phyloP scores from a whole-genome alignment of 2,113 vertebrate species.

The Sphyrna mokarran region DNA sequence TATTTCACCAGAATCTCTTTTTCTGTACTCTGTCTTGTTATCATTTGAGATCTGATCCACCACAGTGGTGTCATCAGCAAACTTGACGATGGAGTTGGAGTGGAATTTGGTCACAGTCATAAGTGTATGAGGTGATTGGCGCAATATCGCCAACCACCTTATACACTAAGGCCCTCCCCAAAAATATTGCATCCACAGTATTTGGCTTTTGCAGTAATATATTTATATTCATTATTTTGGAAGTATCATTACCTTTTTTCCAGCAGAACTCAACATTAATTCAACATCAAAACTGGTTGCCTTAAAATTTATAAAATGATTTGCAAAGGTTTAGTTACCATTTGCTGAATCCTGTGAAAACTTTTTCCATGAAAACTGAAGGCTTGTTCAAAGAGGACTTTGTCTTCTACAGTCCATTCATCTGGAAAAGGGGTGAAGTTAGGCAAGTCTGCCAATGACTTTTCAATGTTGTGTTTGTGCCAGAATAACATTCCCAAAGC shows the following conservation, averaged over 20 bases:
- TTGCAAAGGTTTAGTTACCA: constrained; percentile 65
- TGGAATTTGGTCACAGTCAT: too few species aligned
- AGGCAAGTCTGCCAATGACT: constrained; percentile 91
- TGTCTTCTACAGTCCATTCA: constrained; percentile 98
- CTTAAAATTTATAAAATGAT: not conserved
- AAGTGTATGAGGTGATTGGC: too few species aligned
- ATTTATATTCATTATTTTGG: not conserved
- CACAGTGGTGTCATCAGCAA: too few species aligned
- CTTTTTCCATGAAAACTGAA: constrained; percentile 99
- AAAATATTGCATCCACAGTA: too few species aligned
- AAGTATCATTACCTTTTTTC: not conserved
- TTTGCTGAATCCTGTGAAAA: constrained; percentile 98
- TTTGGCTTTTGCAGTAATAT: not conserved
- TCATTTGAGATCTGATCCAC: too few species aligned
- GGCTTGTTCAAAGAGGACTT: constrained; percentile 95
- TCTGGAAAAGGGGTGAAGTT: constrained; percentile 99
- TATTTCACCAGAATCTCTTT: too few species aligned
- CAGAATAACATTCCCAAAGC: constrained; percentile 97
- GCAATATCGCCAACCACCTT: too few species aligned
- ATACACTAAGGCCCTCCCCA: too few species aligned
- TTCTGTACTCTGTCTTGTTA: too few species aligned
- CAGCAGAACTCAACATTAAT: not conserved
- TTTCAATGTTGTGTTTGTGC: constrained; percentile 98
- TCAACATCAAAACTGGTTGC: not conserved
- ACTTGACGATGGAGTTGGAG: too few species aligned